Evolutionary conservation across 2,797 vertebrate genomes (phyloP).

Genomic region (Arrhamphus sclerolepis): DNA sequence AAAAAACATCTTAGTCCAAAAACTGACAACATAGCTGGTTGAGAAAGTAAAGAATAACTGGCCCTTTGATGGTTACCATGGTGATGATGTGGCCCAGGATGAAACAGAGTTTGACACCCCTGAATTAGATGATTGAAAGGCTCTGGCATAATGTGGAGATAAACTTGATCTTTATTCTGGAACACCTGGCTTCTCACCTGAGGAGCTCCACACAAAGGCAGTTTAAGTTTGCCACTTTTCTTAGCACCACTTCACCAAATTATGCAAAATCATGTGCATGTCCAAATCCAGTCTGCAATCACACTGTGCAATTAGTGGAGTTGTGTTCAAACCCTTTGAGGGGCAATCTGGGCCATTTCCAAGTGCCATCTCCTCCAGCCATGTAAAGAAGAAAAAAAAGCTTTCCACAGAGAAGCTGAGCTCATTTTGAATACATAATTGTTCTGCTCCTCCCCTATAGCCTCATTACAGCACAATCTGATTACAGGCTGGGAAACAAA

Average conservation of each 20-base stretch:
- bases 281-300: conserved; percentile 67
- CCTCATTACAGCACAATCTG: conserved; percentile 73
- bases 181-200: neutral
- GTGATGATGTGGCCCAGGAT: too few species aligned
- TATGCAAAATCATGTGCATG: conserved; percentile 55
- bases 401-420: conserved; percentile 71
- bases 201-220: conserved; percentile 16
- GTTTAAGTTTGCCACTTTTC: conserved; percentile 32
- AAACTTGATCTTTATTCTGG: conserved; percentile 23
- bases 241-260: conserved; percentile 35
- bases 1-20: too few species aligned
- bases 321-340: conserved; percentile 58
- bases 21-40: too few species aligned
- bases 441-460: conserved; percentile 70
- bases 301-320: conserved; percentile 59
- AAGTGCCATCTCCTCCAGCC: conserved; percentile 63
- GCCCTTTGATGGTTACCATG: too few species aligned
- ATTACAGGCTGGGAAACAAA: conserved; percentile 71
- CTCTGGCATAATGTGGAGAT: conserved; percentile 6
- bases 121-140: conserved; percentile 11
- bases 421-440: conserved; percentile 80
- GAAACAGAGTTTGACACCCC: too few species aligned
- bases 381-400: conserved; percentile 23
- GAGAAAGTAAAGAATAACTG: too few species aligned
- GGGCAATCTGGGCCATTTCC: conserved; percentile 75